Evolutionary conservation across 2,888 invertebrate genomes (phyloP).

Genomic region (Mimumesa dahlbomi): DNA sequence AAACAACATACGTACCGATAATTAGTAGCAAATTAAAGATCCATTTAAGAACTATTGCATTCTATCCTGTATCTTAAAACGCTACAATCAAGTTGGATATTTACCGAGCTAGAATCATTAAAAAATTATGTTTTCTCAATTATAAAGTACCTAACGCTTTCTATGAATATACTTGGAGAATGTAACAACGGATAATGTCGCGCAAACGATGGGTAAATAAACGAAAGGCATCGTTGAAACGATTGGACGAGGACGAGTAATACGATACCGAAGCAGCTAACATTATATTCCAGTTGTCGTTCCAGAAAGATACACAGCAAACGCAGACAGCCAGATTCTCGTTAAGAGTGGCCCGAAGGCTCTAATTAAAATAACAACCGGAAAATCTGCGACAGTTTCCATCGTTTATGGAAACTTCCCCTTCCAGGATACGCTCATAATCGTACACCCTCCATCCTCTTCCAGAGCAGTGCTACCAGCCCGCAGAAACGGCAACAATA

Average conservation of each 20-base stretch:
- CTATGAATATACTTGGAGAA: too few species aligned
- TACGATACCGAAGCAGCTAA: constrained; percentile 34
- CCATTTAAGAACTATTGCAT: too few species aligned
- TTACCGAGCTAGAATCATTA: too few species aligned
- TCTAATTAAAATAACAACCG: constrained; percentile 79
- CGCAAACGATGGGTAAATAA: too few species aligned
- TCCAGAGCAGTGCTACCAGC: neutral
- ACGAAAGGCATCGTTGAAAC: neutral
- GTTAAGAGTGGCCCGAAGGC: constrained; percentile 72
- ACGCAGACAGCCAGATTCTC: constrained; percentile 56
- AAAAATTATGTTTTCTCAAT: too few species aligned
- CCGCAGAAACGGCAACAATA: constrained; percentile 42
- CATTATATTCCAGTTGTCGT: constrained; percentile 32
- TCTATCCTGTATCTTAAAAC: too few species aligned
- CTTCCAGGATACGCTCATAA: constrained; percentile 41
- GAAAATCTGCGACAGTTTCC: constrained; percentile 64
- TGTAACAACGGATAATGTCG: too few species aligned
- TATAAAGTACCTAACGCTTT: too few species aligned
- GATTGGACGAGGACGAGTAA: constrained; percentile 11
- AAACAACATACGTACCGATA: too few species aligned
- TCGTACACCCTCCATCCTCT: constrained; percentile 7
- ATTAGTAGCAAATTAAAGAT: too few species aligned
- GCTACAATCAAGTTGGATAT: too few species aligned
- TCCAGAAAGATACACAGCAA: constrained; percentile 43
- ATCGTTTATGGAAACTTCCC: constrained; percentile 52